Percentiles rank a stretch among this genome's conserved stretches.
Conservation (phyloP, 1,140 invertebrate genomes). For the Drosophila guanche region DNA sequence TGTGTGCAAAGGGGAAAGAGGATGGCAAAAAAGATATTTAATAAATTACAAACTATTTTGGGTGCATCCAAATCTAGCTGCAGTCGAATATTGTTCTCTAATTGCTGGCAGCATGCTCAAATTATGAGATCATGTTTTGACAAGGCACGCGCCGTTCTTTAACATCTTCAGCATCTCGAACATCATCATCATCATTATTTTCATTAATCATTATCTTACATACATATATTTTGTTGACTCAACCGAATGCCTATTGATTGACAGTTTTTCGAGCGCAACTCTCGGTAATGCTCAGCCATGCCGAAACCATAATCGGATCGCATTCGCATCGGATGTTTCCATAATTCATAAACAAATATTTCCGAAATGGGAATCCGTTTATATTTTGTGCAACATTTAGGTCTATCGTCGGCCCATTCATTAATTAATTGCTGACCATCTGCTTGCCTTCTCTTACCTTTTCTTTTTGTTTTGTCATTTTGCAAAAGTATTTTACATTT, state of each 20-base stretch:
- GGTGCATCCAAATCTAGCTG: not conserved
- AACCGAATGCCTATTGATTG: slow-evolving; percentile 18
- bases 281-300: slow-evolving; percentile 3
- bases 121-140: not conserved
- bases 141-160: too few species aligned
- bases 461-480: slow-evolving; percentile 53
- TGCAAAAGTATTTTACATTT: slow-evolving; percentile 56
- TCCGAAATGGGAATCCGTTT: slow-evolving; percentile 73
- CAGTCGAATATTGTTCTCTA: not conserved
- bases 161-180: too few species aligned
- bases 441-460: slow-evolving; percentile 34
- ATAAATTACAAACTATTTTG: not conserved
- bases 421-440: slow-evolving; percentile 48
- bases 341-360: slow-evolving; percentile 46
- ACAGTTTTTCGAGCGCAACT: slow-evolving; percentile 27
- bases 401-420: slow-evolving; percentile 32
- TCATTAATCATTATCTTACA: slow-evolving; percentile 2
- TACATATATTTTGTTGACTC: not conserved
- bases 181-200: slow-evolving; percentile 2
- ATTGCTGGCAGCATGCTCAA: not conserved
- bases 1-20: too few species aligned
- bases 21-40: not conserved
- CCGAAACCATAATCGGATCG: slow-evolving; percentile 15
- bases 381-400: slow-evolving; percentile 71
- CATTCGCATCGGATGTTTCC: slow-evolving; percentile 5